Conservation (phyloP, 2,113 vertebrate genomes). For the Paedocypris sp. region DNA sequence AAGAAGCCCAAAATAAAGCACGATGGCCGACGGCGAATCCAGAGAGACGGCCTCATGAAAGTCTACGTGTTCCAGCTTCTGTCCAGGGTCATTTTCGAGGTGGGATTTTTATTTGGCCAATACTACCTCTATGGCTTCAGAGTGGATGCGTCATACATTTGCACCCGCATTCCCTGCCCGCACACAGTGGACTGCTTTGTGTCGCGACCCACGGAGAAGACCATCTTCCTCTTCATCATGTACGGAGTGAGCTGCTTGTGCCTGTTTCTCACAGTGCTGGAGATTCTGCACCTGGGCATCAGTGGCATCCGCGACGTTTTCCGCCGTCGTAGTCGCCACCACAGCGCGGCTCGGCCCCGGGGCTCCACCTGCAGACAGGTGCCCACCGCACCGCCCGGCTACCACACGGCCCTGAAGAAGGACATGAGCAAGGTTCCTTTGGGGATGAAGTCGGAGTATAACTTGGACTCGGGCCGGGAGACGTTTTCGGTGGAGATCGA, state of each 20-base stretch:
- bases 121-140: constrained; percentile 76
- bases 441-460: constrained; percentile 53
- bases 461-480: constrained; percentile 55
- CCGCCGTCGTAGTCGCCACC: constrained; percentile 27
- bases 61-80: constrained; percentile 77
- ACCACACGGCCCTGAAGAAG: constrained; percentile 72
- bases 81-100: constrained; percentile 67
- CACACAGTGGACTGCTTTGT: constrained; percentile 83
- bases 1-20: constrained; percentile 59
- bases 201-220: constrained; percentile 83
- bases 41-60: constrained; percentile 79
- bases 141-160: constrained; percentile 69
- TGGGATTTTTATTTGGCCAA: constrained; percentile 75
- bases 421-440: constrained; percentile 51
- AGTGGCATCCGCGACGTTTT: constrained; percentile 73
- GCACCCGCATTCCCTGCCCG: constrained; percentile 72
- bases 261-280: constrained; percentile 72
- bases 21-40: constrained; percentile 73
- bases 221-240: constrained; percentile 83
- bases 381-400: constrained; percentile 72
- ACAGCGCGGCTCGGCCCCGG: constrained; percentile 43
- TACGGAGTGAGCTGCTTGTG: constrained; percentile 75
- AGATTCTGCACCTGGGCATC: constrained; percentile 75
- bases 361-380: constrained; percentile 57
- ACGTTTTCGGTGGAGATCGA: constrained; percentile 58